A percentile compares a stretch with the other conserved stretches of the same genome.
Evolutionary conservation across 1,140 invertebrate species (phyloP).

Genomic region (Hyphantria cunea): DNA sequence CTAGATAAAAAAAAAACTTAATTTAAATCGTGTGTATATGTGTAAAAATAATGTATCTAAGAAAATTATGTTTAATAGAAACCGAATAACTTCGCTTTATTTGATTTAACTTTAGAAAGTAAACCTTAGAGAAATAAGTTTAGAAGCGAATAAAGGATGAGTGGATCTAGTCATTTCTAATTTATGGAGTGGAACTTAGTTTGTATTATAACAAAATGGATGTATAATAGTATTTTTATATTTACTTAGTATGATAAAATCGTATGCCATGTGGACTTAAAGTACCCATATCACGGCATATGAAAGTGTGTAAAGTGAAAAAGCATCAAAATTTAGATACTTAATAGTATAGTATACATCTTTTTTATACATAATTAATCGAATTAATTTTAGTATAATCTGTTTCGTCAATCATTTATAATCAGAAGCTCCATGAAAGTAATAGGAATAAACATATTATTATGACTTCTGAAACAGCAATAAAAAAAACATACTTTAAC

Average conservation of each 20-base stretch:
- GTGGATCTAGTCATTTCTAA: conserved; percentile 56
- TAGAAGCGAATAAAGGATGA: conserved; percentile 35
- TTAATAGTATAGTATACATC: too few relatives aligned
- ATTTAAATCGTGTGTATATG: conserved; percentile 1
- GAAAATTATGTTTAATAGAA: conserved; percentile 42
- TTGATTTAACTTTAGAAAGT: conserved; percentile 31
- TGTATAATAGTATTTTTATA: conserved; percentile 47
- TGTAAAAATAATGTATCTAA: conserved; percentile 30
- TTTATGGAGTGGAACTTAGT: conserved; percentile 29
- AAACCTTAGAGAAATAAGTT: too few relatives aligned
- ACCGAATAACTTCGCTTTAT: conserved; percentile 47
- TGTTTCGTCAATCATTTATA: too few relatives aligned
- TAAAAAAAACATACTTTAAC: too few relatives aligned
- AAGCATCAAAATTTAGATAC: not conserved
- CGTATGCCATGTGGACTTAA: conserved; percentile 10
- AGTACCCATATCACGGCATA: conserved; percentile 14
- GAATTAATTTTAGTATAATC: too few relatives aligned
- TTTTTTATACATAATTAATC: too few relatives aligned
- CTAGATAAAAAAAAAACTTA: conserved; percentile 2
- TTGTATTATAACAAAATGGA: conserved; percentile 21
- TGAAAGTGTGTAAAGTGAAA: conserved; percentile 2
- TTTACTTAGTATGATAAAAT: conserved; percentile 8
- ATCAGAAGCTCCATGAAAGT: too few relatives aligned
- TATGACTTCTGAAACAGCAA: too few relatives aligned
- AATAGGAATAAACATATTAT: too few relatives aligned